Evolutionary conservation across 1,140 invertebrate species (phyloP), one percentile per base, ranked within the genome.

Genomic region (Euwallacea fornicatus): DNA sequence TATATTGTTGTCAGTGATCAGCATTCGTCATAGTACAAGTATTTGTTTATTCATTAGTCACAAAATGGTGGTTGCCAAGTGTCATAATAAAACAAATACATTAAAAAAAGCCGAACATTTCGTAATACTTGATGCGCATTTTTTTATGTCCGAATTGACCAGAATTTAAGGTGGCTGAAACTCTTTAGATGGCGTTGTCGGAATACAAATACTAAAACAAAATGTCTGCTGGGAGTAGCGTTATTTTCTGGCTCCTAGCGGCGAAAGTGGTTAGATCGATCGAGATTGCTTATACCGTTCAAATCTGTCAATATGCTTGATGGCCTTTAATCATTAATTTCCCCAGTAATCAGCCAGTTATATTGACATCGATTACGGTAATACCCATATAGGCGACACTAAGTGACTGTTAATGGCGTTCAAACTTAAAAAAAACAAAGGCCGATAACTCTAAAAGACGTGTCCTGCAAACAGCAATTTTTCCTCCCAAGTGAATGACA

Each of bases 371-470:
- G 13, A 50, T 13, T 11, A 50, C 46, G 46, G 46, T 50, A 50
- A 13, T 11, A 11, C 9, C 9, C 13, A 13, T 10, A 10, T 50
- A 50, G 9, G 9, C 9, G 9, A 50, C 46, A 50, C 9, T 11
- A 11, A 50, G 46, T 50, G 9, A 11, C 46, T 11, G 6, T 50
- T 11, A 50, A 11, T 50, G 46, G 46, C 46, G 9, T 50, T 11
- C 13, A 11, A 50, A 50, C 46, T 10, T 50, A 11, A 11, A 60
- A 11, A 60, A 60, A 60, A 60, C 58, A 60, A 60, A 60, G 58
- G 16, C n/a, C 42, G 58, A 33, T 42, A 21, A 60, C 13, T 42
- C 9, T 7, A 33, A 10, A 60, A 60, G 11, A 42, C 41, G 58
- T 60, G 21, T 60, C 58, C 11, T 60, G 42, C 41, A 11, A n/a